Evolutionary conservation across 2,888 invertebrate species (phyloP).

Genomic region (Lasioglossum figueresi): DNA sequence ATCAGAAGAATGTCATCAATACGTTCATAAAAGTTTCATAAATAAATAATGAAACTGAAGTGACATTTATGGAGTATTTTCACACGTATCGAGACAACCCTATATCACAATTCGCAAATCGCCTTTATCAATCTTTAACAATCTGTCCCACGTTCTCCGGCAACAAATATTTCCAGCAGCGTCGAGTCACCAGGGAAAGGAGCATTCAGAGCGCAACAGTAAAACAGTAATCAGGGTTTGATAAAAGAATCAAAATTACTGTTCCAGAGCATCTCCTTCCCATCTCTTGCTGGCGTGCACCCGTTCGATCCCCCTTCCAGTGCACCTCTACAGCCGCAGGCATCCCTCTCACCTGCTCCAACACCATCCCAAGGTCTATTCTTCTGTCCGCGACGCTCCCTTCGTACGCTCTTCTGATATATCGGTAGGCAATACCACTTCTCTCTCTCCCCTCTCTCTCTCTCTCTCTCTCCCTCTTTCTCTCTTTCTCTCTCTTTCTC

Average conservation of each 20-base stretch:
- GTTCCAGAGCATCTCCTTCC: slow-evolving; percentile 23
- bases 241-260: slow-evolving; percentile 29
- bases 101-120: too few species aligned
- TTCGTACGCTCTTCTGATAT: slow-evolving; percentile 13
- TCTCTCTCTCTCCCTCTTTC: too few species aligned
- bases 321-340: background rate
- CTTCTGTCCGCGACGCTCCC: background rate
- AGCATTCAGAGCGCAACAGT: background rate
- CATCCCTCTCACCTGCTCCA: background rate
- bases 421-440: slow-evolving; percentile 47
- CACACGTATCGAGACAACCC: too few species aligned
- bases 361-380: background rate
- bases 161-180: background rate
- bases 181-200: background rate
- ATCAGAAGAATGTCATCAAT: too few species aligned
- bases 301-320: background rate
- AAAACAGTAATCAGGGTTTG: slow-evolving; percentile 17
- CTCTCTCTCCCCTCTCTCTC: too few species aligned
- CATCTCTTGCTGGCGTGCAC: background rate
- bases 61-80: too few species aligned
- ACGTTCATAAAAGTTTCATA: too few species aligned
- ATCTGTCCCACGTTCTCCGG: background rate
- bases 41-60: too few species aligned
- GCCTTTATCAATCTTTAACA: background rate
- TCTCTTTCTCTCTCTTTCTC: too few species aligned